phyloP scores from a whole-genome alignment of 2,797 vertebrate species.

The Cuculus canorus region DNA sequence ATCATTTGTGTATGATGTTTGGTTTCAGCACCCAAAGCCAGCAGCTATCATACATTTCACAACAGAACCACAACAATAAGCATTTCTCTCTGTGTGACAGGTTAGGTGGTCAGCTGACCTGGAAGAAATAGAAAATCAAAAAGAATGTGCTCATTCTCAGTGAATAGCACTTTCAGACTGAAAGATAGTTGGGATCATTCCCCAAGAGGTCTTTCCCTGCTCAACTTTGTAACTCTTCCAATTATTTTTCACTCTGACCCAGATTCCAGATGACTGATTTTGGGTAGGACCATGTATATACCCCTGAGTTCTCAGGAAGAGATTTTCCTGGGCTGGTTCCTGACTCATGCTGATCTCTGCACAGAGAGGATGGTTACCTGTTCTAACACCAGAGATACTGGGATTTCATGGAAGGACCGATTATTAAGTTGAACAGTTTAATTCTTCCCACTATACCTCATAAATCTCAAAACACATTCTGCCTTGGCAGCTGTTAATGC shows the following conservation, averaged over 20 bases:
- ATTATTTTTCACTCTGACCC: neutral
- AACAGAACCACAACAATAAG: neutral
- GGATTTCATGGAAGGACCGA: neutral
- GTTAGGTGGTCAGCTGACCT: neutral
- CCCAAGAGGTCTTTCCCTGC: neutral
- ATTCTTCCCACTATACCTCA: neutral
- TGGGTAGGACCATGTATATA: neutral
- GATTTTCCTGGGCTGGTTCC: neutral
- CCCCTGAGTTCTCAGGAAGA: neutral
- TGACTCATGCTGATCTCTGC: neutral
- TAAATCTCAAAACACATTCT: neutral
- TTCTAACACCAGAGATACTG: rapidly evolving
- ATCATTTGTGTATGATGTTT: neutral
- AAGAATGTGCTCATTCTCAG: neutral
- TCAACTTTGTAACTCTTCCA: neutral
- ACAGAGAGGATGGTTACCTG: neutral
- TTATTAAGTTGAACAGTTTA: neutral
- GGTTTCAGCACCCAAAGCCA: neutral
- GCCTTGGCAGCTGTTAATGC: neutral
- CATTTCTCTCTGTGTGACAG: neutral
- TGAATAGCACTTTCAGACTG: neutral
- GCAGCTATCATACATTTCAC: neutral
- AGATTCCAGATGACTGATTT: neutral
- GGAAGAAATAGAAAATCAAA: conserved; percentile 32
- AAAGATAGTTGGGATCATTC: neutral